Evolutionary conservation across 1,140 invertebrate genomes (phyloP).

Genomic region (Dysdera silvatica): DNA sequence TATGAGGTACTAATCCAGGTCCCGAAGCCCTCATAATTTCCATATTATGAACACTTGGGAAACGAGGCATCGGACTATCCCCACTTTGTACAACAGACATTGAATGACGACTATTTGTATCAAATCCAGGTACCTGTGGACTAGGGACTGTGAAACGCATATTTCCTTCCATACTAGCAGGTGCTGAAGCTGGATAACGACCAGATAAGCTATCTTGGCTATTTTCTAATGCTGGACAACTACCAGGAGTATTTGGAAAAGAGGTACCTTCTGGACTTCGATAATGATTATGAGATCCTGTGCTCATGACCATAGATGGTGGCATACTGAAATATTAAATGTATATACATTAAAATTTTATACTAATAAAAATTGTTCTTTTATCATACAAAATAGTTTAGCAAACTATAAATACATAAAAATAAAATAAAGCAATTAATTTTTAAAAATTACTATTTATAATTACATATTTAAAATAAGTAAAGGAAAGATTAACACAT

Average conservation of each 20-base stretch:
- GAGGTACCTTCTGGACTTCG: slow-evolving; percentile 28
- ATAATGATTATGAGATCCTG: slow-evolving; percentile 21
- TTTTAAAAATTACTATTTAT: neutral
- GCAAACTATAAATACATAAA: neutral
- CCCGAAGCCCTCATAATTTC: slow-evolving; percentile 37
- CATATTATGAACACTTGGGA: slow-evolving; percentile 39
- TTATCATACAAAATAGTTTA: neutral
- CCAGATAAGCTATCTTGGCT: slow-evolving; percentile 23
- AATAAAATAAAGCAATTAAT: neutral
- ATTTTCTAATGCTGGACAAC: slow-evolving; percentile 23
- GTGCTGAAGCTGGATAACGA: slow-evolving; percentile 20
- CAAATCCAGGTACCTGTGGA: slow-evolving; percentile 33
- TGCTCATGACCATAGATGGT: slow-evolving; percentile 25
- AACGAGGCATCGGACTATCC: slow-evolving; percentile 5
- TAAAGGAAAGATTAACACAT: neutral
- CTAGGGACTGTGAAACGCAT: slow-evolving; percentile 47
- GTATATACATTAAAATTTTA: neutral
- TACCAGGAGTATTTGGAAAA: slow-evolving; percentile 24
- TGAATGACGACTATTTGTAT: slow-evolving; percentile 12
- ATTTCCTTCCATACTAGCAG: slow-evolving; percentile 17
- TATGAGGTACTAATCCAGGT: slow-evolving; percentile 28
- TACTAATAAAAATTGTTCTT: no score
- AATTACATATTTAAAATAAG: neutral
- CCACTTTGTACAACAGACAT: neutral
- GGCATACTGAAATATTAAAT: slow-evolving; percentile 16